phyloP scores from a whole-genome alignment of 2,888 invertebrate species.

The Cryptosula pallasiana region DNA sequence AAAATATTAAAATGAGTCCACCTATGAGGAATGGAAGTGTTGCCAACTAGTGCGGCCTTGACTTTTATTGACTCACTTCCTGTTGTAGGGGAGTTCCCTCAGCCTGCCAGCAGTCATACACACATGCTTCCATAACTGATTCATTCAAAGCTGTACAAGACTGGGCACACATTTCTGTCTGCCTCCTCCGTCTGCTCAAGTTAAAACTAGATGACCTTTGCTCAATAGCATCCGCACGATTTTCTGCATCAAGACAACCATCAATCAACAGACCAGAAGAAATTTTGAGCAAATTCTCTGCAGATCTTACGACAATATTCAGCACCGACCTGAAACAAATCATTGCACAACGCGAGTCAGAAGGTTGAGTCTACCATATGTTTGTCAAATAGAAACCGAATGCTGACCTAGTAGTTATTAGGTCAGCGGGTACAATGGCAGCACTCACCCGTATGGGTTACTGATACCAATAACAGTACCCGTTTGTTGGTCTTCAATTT shows the following conservation, averaged over 20 bases:
- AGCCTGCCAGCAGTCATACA: conserved; percentile 19
- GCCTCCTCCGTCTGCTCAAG: not conserved
- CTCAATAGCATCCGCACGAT: not conserved
- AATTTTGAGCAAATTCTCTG: not conserved
- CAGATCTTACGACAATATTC: conserved; percentile 1
- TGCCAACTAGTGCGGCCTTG: no score
- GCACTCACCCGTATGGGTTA: conserved; percentile 18
- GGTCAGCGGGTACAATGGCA: no score
- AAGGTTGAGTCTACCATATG: no score
- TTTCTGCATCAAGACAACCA: conserved; percentile 10
- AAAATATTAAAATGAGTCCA: no score
- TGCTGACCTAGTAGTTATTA: no score
- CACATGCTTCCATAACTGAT: not conserved
- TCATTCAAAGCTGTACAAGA: not conserved
- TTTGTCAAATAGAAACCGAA: no score
- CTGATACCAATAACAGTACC: conserved; percentile 6
- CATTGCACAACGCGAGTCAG: no score
- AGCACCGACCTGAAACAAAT: conserved; percentile 1
- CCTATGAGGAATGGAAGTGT: no score
- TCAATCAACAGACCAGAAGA: conserved; percentile 2
- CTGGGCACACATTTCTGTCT: not conserved
- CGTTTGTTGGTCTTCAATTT: conserved; percentile 1
- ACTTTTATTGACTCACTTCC: no score
- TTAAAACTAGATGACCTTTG: not conserved
- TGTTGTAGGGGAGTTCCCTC: not conserved